Conservation (phyloP, 92 coral and sea anemone genomes). For the Porites cylindrica region DNA sequence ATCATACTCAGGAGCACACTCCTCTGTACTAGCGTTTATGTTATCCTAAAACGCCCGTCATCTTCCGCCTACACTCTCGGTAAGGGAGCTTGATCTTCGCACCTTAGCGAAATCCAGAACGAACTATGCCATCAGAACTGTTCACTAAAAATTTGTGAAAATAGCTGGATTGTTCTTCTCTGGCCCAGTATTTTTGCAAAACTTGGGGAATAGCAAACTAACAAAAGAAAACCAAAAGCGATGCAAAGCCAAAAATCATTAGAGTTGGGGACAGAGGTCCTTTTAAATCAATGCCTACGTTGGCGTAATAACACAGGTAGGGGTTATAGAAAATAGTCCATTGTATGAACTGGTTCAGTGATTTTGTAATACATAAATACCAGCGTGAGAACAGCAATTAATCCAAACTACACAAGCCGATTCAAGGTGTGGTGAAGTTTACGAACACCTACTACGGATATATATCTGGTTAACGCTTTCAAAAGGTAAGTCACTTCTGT, state of each 20-base stretch:
- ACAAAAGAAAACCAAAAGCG: slow-evolving; percentile 6
- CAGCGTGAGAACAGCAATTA: slow-evolving; percentile 1
- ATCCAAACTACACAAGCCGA: slow-evolving; percentile 10
- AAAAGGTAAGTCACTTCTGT: slow-evolving; percentile 9
- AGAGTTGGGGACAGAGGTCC: slow-evolving; percentile 5
- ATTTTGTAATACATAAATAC: slow-evolving; percentile 13
- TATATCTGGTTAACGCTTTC: neutral
- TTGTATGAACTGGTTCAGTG: slow-evolving; percentile 9
- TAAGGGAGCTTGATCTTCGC: neutral
- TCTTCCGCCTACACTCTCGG: slow-evolving; percentile 18
- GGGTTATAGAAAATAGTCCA: slow-evolving; percentile 11
- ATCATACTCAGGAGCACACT: neutral
- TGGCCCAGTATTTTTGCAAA: neutral
- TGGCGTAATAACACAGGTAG: slow-evolving; percentile 1
- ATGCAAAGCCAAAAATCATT: slow-evolving; percentile 12
- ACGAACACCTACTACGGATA: neutral
- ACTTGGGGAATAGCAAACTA: neutral
- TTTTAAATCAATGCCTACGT: slow-evolving; percentile 6
- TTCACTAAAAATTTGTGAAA: neutral
- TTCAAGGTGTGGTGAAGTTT: slow-evolving; percentile 1
- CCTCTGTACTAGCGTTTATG: neutral
- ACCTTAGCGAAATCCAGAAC: too few relatives aligned
- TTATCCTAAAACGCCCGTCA: neutral
- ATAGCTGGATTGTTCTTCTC: slow-evolving; percentile 1
- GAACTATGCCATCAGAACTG: neutral